Percentiles rank a stretch among this genome's conserved stretches.
These are phyloP conservation scores for Procambarus virginalis DNA, from an alignment of 1,140 invertebrate genomes.

Conservation along the genomic window DNA sequence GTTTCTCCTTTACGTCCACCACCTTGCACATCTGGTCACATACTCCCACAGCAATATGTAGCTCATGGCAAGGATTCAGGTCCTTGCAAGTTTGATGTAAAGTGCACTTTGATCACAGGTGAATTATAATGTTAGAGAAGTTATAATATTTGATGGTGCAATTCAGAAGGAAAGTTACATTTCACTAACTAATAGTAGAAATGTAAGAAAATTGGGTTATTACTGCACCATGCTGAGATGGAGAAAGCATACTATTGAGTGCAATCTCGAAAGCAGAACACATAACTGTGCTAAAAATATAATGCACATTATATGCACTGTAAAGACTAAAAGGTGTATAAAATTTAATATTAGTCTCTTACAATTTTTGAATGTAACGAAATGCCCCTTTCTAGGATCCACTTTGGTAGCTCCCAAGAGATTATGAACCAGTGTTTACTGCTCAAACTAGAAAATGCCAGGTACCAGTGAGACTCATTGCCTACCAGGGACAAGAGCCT, in stretches of 20 bases:
- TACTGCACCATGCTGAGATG: background rate
- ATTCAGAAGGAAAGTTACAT: conserved; percentile 16
- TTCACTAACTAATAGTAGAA: background rate
- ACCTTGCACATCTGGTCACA: conserved; percentile 24
- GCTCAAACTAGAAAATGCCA: too few relatives aligned
- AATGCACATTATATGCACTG: background rate
- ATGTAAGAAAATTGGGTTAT: background rate
- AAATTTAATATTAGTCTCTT: too few relatives aligned
- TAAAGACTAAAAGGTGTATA: background rate
- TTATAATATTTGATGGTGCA: conserved; percentile 12
- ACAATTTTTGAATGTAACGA: too few relatives aligned
- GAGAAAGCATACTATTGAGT: background rate
- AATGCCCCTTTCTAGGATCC: too few relatives aligned
- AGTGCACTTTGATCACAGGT: conserved; percentile 67
- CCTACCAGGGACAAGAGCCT: too few relatives aligned
- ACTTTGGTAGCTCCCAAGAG: too few relatives aligned
- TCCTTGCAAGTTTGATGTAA: conserved; percentile 33
- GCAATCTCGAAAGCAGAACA: background rate
- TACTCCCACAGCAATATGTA: background rate
- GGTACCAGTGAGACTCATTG: too few relatives aligned
- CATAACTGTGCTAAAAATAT: background rate
- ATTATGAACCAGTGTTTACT: too few relatives aligned
- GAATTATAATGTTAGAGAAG: conserved; percentile 57
- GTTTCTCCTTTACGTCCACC: conserved; percentile 44
- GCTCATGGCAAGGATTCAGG: conserved; percentile 36